phyloP scores from a whole-genome alignment of 2,888 invertebrate species.

The Muscina levida region DNA sequence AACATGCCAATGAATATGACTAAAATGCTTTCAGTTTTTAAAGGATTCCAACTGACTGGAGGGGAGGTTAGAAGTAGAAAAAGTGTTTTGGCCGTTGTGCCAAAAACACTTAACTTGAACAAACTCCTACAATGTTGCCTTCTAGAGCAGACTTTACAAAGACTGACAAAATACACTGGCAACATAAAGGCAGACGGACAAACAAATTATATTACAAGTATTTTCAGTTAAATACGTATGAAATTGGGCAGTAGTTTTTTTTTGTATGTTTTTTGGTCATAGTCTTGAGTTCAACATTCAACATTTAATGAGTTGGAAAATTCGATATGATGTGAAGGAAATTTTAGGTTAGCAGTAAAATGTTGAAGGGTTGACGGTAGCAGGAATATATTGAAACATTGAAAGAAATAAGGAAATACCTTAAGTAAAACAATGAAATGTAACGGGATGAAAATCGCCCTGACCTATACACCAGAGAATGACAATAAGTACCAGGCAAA shows the following conservation, averaged over 20 bases:
- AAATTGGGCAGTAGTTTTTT: conserved; percentile 12
- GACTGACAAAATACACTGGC: neutral
- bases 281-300: conserved; percentile 59
- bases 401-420: no score
- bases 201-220: conserved; percentile 20
- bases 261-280: neutral
- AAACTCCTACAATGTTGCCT: conserved; percentile 65
- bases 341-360: neutral
- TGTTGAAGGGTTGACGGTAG: neutral
- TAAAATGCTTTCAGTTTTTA: neutral
- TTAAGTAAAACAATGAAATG: no score
- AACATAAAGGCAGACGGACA: conserved; percentile 2
- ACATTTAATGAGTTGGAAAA: conserved; percentile 74
- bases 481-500: no score
- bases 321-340: conserved; percentile 57
- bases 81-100: conserved; percentile 56
- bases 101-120: conserved; percentile 65
- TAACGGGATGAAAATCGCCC: no score
- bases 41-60: neutral
- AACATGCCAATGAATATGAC: neutral
- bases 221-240: conserved; percentile 16
- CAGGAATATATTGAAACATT: no score
- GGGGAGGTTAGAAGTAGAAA: conserved; percentile 43
- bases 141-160: conserved; percentile 37
- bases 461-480: no score